Evolutionary conservation across 2,888 invertebrate species (phyloP), one percentile per base, ranked within the genome.

Genomic region (Oscheius sp.): DNA sequence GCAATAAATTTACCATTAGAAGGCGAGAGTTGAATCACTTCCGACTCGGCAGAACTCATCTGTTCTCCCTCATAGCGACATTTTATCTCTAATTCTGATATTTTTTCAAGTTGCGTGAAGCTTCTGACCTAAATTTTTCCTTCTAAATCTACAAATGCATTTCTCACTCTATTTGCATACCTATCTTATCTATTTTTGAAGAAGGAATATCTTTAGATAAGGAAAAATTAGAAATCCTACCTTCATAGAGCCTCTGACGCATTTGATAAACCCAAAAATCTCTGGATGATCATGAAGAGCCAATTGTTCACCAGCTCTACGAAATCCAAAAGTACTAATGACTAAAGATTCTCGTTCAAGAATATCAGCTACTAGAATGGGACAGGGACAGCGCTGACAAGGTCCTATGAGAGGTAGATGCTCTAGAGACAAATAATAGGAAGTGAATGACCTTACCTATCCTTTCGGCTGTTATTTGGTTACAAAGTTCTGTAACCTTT

Each of bases 231-330:
- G 17, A 48, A 31, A 31, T 61, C 45, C 37, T 37, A 64, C 64
- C 46, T 42, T 63, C 39, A 69, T 37, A 20, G 53, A 42, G 17
- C 69, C 69, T 20, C 69, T n/a, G 27, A 69, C 23, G 31, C 52
- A 50, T 42, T 64, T 69, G 33, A 69, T 48, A 27, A 69, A 64
- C 5, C 64, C 69, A 29, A 34, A 42, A 25, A 69, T 69, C 8
- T 33, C 15, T 8, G 64, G 69, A 39, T 69, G 69, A 64, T 69
- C 46, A 33, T 69, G 69, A 6, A 65, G 58, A 3, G 67, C 58
- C 42, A 67, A 48, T 46, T 27, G 15, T 48, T 46, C 46, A 17
- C 46, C 46, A 25, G 34, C 50, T 25, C 67, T 15, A 0, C 58
- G 46, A 48, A 58, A 67, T 20, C 67, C 67, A 23, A 67, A 57